phyloP scores from a whole-genome alignment of 2,888 invertebrate species.

The Oligia strigilis region DNA sequence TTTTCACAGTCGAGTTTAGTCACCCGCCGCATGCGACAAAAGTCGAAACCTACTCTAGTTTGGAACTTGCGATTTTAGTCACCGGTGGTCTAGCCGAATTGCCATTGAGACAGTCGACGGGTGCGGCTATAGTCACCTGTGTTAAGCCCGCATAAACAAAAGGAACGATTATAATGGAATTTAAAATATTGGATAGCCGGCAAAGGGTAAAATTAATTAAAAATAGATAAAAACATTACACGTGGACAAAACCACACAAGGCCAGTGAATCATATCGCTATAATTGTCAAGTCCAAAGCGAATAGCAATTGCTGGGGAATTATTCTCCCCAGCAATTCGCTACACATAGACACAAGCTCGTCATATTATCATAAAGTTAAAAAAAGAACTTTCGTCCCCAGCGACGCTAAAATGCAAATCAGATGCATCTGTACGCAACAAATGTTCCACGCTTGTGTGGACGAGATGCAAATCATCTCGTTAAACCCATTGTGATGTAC shows the following conservation, averaged over 20 bases:
- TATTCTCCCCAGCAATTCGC: no score
- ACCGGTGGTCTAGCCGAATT: not conserved
- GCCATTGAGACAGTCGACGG: not conserved
- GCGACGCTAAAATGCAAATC: constrained; percentile 43
- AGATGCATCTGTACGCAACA: constrained; percentile 58
- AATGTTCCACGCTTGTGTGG: constrained; percentile 49
- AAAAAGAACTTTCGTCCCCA: constrained; percentile 1
- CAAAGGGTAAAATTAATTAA: not conserved
- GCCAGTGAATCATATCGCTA: not conserved
- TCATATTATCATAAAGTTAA: constrained; percentile 2
- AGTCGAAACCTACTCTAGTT: not conserved
- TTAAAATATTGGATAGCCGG: no score
- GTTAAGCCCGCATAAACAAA: not conserved
- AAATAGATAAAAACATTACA: not conserved
- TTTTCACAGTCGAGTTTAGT: not conserved
- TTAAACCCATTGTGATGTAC: constrained; percentile 47
- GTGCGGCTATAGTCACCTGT: not conserved
- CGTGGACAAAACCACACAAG: not conserved
- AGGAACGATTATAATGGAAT: not conserved
- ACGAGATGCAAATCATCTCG: constrained; percentile 61
- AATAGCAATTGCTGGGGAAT: not conserved
- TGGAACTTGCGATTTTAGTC: not conserved
- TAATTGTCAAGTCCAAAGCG: not conserved
- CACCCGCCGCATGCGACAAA: not conserved
- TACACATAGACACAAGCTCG: not conserved